Evolutionary conservation across 2,113 vertebrate genomes (phyloP).

Genomic region (Cranoglanis bouderius): DNA sequence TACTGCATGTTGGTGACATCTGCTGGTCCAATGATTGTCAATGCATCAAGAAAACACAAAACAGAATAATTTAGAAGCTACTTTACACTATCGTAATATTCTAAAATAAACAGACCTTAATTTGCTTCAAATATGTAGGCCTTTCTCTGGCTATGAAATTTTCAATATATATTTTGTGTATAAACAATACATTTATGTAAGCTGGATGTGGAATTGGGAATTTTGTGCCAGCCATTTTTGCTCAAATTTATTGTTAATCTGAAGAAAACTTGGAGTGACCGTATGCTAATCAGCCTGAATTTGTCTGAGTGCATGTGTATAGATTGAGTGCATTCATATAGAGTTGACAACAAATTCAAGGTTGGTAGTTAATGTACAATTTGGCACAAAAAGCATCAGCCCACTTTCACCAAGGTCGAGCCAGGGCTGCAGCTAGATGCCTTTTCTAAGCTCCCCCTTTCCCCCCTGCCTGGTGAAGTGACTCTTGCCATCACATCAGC

Average conservation of each 20-base stretch:
- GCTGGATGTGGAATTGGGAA: background rate
- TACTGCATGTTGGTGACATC: background rate
- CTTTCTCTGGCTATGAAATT: background rate
- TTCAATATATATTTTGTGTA: background rate
- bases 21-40: background rate
- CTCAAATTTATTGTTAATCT: background rate
- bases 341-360: background rate
- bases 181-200: background rate
- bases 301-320: background rate
- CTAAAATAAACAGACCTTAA: background rate
- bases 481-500: background rate
- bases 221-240: background rate
- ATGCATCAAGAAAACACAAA: background rate
- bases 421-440: background rate
- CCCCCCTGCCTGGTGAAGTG: background rate
- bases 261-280: background rate
- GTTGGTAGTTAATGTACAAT: background rate
- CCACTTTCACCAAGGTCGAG: background rate
- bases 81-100: background rate
- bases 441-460: background rate
- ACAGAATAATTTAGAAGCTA: background rate
- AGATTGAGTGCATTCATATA: background rate
- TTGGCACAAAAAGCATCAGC: background rate
- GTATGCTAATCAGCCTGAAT: background rate
- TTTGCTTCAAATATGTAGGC: background rate